phyloP scores from a whole-genome alignment of 2,113 vertebrate genomes.

The Limanda limanda region DNA sequence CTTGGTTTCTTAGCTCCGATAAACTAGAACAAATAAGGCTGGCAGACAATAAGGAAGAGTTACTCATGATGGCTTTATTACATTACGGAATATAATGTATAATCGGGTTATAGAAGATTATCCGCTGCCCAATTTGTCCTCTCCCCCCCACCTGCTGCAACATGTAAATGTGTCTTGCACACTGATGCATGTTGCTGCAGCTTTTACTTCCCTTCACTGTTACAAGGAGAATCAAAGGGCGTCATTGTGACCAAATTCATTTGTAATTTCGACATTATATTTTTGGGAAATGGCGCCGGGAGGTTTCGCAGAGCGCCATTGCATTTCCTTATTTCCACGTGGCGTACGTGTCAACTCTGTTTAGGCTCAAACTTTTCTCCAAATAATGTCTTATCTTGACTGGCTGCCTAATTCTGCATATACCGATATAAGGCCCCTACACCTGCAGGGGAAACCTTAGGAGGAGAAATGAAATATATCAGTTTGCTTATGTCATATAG shows the following conservation, averaged over 20 bases:
- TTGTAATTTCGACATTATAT: too few species aligned
- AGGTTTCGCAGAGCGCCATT: not conserved
- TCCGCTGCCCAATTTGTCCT: too few species aligned
- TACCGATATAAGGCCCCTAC: not conserved
- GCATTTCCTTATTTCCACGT: constrained; percentile 35
- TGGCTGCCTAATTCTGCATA: not conserved
- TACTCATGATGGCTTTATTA: too few species aligned
- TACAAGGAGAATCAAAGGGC: too few species aligned
- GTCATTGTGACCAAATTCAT: too few species aligned
- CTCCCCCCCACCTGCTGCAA: not conserved
- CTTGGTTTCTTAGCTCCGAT: too few species aligned
- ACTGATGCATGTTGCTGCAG: not conserved
- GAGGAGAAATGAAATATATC: not conserved
- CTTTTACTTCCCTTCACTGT: not conserved
- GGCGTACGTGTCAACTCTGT: not conserved
- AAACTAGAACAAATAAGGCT: too few species aligned
- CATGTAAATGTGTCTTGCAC: not conserved
- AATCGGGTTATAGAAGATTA: too few species aligned
- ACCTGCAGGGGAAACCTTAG: not conserved
- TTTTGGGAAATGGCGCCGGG: not conserved
- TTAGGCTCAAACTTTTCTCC: not conserved
- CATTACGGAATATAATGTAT: too few species aligned
- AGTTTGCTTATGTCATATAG: not conserved
- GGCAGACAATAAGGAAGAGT: too few species aligned
- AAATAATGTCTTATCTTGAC: not conserved